Evolutionary conservation across 2,113 vertebrate genomes (phyloP).

Genomic region (Lophotis ruficrista): DNA sequence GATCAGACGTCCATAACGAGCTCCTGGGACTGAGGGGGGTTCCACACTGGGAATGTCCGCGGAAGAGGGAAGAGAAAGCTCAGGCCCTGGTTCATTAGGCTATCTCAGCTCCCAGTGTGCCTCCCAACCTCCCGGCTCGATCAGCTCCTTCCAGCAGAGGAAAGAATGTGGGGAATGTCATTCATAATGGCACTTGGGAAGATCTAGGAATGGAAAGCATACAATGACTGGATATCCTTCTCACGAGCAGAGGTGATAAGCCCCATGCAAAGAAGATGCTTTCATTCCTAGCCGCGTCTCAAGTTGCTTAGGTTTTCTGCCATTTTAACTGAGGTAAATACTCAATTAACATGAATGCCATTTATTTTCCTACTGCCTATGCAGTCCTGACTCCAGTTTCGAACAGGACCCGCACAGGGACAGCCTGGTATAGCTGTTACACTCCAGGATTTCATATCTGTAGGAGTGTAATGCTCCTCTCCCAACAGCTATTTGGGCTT

Average conservation of each 20-base stretch:
- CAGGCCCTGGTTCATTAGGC: background rate
- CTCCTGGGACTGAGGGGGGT: rapidly evolving
- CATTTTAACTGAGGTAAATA: background rate
- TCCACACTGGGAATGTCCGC: background rate
- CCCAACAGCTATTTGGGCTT: background rate
- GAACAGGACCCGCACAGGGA: rapidly evolving
- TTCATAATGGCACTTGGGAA: conserved; percentile 1
- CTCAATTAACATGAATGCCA: rapidly evolving
- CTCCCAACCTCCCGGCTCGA: background rate
- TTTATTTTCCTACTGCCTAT: background rate
- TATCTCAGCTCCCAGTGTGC: background rate
- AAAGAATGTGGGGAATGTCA: conserved; percentile 35
- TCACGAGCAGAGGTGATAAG: background rate
- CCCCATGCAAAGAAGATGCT: background rate
- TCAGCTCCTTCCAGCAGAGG: conserved; percentile 11
- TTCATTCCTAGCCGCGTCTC: background rate
- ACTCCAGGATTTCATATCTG: background rate
- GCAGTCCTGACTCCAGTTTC: background rate
- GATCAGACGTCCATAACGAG: background rate
- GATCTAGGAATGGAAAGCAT: background rate
- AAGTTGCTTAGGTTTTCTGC: background rate
- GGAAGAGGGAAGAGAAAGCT: background rate
- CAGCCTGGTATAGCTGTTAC: background rate
- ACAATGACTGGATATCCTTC: background rate
- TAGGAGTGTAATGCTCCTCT: background rate